Base-by-base conservation (phyloP, 2,888 invertebrate genomes). In the Automeris io region DNA sequence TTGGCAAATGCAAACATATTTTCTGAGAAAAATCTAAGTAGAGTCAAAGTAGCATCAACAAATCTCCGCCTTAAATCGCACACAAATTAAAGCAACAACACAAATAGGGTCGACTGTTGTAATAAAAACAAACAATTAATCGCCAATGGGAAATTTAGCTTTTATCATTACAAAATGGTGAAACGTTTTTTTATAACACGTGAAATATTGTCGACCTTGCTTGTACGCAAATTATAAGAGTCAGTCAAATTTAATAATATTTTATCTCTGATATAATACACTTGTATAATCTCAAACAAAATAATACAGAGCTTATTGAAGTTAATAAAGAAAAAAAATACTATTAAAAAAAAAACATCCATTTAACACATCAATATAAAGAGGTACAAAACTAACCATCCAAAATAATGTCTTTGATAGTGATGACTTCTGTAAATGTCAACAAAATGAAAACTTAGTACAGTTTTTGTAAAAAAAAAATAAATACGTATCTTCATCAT, bases 371-470 rank as follows among this genome's bases (percentile, higher is more conserved):
- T 29, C 8, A 8, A 29, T 16, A 26, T 16, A 8, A n/a, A 29
- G 3, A 16, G 16, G 5, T 29, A 16, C 6, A 16, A 29, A 29
- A 29, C 16, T 29, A 16, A 16, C 29, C 29, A 29, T 16, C 29
- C 29, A n/a, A 16, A 16, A 29, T 29, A 29, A 16, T 16, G 13
- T 16, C 16, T 29, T 16, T 16, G n/a, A 29, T 29, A 29, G 8
- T 29, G 29, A 29, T 16, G 29, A 29, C n/a, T 8, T 29, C 29
- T 29, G 16, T n/a, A 29, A 29, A 29, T 29, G 16, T 13, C 29
- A 29, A 29, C 13, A 16, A 4, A 16, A n/a, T n/a, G n/a, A n/a
- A n/a, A n/a, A n/a, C n/a, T n/a, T n/a, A n/a, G n/a, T n/a, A n/a
- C n/a, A n/a, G n/a, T n/a, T n/a, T n/a, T n/a, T n/a, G n/a, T n/a